Evolutionary conservation across 2,888 invertebrate species (phyloP), one percentile per base, ranked within the genome.

Genomic region (Chelonus formosanus): DNA sequence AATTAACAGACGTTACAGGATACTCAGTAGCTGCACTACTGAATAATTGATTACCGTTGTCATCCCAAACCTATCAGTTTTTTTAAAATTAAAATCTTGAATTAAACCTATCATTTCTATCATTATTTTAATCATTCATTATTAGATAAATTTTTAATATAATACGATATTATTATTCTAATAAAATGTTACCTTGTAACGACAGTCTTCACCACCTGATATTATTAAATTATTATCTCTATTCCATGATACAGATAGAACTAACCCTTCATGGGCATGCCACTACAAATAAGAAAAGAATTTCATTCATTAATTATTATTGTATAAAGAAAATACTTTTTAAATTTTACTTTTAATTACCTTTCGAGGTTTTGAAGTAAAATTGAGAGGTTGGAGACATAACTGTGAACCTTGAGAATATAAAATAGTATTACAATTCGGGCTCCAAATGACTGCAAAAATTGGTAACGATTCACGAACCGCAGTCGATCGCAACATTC

Each of bases 141-240:
- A 20, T 20, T 20, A 2, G 1, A 20, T 20, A 20, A 20, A 20
- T 20, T 20, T 2, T 20, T 20, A 20, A 20, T 20, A 1, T 20
- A 20, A 20, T 20, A 20, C 2, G 20, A 40, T 6, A 40, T 40
- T 1, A 40, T 5, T 40, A 2, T 40, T 5, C 3, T 40, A 2
- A 5, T 40, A 6, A 4, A 40, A 20, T 20, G 20, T 40, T 40
- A 40, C 92, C 88, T 93, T 94, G 73, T 92, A 93, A 73, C 89
- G 89, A 71, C 96, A 96, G 84, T 99, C 99, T 86, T 99, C 98
- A 58, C 96, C 96, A 0, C 98, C 98, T 3, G 98, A 97, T 8
- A 96, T 91, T 35, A 99, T 90, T 5, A 97, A 87, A 72, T 95
- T 93, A 73, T 96, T 95, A 72, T 93, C 92, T 0, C 94, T 91